Evolutionary conservation across 2,113 vertebrate species (phyloP).

Genomic region (Leptosomus discolor): DNA sequence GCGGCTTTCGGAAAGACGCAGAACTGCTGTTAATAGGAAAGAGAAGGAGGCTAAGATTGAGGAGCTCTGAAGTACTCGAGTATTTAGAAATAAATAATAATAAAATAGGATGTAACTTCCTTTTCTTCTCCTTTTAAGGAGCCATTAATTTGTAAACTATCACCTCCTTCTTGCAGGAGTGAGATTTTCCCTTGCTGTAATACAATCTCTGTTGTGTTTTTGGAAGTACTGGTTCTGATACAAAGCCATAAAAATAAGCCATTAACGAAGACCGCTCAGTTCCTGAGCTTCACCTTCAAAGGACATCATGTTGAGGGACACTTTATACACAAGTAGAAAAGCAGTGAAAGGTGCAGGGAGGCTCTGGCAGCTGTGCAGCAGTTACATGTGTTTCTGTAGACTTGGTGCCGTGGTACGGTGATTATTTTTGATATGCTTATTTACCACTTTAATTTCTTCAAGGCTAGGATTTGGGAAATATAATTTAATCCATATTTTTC

Average conservation of each 20-base stretch:
- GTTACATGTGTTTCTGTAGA: not conserved
- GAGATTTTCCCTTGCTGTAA: too few species aligned
- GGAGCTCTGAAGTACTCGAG: not conserved
- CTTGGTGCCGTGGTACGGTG: not conserved
- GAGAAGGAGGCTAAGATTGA: not conserved
- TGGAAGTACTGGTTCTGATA: not conserved
- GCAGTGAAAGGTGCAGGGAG: accelerated
- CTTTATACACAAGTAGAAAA: not conserved
- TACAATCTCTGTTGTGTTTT: not conserved
- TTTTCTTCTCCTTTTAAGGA: not conserved
- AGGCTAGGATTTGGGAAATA: not conserved
- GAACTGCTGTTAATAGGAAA: not conserved
- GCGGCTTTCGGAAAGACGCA: too few species aligned
- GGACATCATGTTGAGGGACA: accelerated
- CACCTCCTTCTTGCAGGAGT: not conserved
- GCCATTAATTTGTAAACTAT: not conserved
- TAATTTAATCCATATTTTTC: not conserved
- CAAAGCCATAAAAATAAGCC: not conserved
- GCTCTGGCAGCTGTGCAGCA: not conserved
- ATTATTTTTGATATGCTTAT: not conserved
- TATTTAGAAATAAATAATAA: not conserved
- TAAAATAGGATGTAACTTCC: not conserved
- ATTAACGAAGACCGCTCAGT: not conserved
- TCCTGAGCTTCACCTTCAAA: not conserved
- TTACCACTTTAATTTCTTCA: not conserved